Conservation (phyloP, 2,888 invertebrate genomes). For the Platynereis dumerilii region DNA sequence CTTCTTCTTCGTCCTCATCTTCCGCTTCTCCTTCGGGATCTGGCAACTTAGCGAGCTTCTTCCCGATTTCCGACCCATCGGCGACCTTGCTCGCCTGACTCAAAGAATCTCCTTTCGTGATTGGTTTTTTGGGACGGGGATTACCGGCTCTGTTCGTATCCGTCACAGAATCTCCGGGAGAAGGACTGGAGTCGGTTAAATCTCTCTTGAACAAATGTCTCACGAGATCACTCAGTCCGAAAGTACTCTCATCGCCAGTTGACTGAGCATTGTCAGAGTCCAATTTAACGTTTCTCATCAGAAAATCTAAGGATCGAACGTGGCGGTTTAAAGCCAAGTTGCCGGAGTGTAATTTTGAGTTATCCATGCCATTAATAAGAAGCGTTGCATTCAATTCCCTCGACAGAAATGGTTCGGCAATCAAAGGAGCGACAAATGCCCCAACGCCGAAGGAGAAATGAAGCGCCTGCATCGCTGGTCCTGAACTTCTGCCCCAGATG, state of each 20-base stretch:
- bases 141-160: not conserved
- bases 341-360: too few relatives aligned
- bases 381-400: not conserved
- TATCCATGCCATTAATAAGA: not conserved
- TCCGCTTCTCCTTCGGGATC: not conserved
- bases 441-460: slow-evolving; percentile 66
- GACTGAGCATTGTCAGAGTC: not conserved
- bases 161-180: not conserved
- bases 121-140: slow-evolving; percentile 9
- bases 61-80: not conserved
- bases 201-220: not conserved
- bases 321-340: not conserved
- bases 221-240: too few relatives aligned
- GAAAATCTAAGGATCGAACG: not conserved
- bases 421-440: slow-evolving; percentile 64
- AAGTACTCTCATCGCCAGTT: not conserved
- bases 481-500: slow-evolving; percentile 59
- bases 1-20: too few relatives aligned
- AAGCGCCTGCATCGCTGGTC: slow-evolving; percentile 64
- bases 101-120: not conserved
- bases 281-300: not conserved
- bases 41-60: slow-evolving; percentile 2
- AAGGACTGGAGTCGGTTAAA: not conserved
- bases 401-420: slow-evolving; percentile 61
- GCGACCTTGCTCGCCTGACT: not conserved